phyloP scores from a whole-genome alignment of 2,113 vertebrate genomes.

The Psilopogon haemacephalus region DNA sequence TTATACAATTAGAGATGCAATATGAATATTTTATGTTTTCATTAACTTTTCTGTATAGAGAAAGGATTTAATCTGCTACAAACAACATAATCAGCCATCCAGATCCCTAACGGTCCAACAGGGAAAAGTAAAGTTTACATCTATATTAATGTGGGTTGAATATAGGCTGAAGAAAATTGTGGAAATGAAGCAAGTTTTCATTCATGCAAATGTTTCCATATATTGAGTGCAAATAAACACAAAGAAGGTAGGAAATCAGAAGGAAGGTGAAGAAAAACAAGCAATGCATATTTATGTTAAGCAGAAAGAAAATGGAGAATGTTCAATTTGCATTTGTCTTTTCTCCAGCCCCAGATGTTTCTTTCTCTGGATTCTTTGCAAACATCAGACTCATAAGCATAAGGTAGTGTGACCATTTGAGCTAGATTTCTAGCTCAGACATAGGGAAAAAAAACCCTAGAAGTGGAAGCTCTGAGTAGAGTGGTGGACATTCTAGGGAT shows the following conservation, averaged over 20 bases:
- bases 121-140: background rate
- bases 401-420: too few species aligned
- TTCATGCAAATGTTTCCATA: background rate
- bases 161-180: background rate
- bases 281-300: background rate
- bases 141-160: background rate
- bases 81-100: background rate
- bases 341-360: background rate
- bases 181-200: background rate
- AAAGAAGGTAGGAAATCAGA: background rate
- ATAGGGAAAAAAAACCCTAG: too few species aligned
- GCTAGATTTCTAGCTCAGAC: too few species aligned
- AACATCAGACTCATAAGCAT: background rate
- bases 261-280: background rate
- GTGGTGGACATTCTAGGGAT: too few species aligned
- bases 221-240: background rate
- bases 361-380: background rate
- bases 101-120: background rate
- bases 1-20: slow-evolving; percentile 24
- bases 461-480: too few species aligned
- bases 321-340: background rate
- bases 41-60: slow-evolving; percentile 1
- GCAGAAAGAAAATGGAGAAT: background rate
- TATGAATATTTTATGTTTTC: slow-evolving; percentile 61
- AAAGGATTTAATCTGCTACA: background rate